Percentiles rank a stretch among this genome's conserved stretches.
These are phyloP conservation scores for Myopa tessellatipennis DNA, from an alignment of 2,888 invertebrate genomes.

Conservation along the genomic window DNA sequence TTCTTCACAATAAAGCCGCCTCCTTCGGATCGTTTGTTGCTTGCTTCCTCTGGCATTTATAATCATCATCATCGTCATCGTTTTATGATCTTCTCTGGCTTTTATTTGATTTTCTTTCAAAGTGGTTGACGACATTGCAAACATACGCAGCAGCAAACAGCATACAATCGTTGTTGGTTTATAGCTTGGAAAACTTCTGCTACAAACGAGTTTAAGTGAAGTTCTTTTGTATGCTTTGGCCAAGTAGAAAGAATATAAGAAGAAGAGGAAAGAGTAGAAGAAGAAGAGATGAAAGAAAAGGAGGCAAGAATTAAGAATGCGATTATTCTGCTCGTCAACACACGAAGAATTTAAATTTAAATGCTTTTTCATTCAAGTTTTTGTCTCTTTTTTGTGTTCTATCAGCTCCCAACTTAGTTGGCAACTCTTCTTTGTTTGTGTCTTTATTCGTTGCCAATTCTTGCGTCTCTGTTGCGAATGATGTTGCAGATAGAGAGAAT, in stretches of 20 bases:
- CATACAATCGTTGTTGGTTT: background rate
- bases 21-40: background rate
- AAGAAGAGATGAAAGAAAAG: too few relatives aligned
- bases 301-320: too few relatives aligned
- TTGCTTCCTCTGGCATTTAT: background rate
- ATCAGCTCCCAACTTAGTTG: too few relatives aligned
- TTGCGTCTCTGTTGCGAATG: background rate
- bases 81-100: background rate
- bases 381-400: too few relatives aligned
- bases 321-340: too few relatives aligned
- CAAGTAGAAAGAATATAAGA: too few relatives aligned
- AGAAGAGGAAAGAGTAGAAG: background rate
- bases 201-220: background rate
- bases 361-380: too few relatives aligned
- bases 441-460: background rate
- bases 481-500: slow-evolving; percentile 9
- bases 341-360: too few relatives aligned
- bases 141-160: background rate
- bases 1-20: slow-evolving; percentile 3
- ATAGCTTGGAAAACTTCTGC: background rate
- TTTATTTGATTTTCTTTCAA: background rate
- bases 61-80: background rate
- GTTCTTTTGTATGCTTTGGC: too few relatives aligned
- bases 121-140: background rate
- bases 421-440: too few relatives aligned